phyloP scores from a whole-genome alignment of 2,113 vertebrate species.

The Formicarius rufipectus region DNA sequence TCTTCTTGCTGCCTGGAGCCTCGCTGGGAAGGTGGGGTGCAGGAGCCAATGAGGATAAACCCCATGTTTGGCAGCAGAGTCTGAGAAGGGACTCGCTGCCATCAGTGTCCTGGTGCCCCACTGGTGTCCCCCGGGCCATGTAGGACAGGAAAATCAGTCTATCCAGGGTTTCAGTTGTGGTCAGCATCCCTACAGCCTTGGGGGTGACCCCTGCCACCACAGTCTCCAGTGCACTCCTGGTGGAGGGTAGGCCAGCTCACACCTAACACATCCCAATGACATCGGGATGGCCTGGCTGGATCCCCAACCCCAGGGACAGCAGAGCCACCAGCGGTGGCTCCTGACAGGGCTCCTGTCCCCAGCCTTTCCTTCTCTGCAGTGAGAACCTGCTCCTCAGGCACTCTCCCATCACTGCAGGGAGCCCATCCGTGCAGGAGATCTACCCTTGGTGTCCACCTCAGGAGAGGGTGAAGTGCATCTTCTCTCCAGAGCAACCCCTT shows the following conservation, averaged over 20 bases:
- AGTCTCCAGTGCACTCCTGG: accelerated
- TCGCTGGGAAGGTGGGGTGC: neutral
- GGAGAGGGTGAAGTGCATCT: neutral
- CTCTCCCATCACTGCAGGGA: neutral
- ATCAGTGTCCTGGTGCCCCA: neutral
- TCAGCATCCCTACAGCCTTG: neutral
- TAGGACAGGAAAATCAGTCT: neutral
- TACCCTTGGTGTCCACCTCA: neutral
- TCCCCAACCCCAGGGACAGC: neutral
- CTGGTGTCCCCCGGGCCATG: accelerated
- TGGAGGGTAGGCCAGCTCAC: neutral
- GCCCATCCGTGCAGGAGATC: neutral
- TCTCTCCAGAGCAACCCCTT: neutral
- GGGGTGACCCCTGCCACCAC: neutral
- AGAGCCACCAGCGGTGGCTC: neutral
- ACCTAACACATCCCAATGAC: neutral
- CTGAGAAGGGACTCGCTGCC: neutral
- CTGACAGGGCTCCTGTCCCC: neutral
- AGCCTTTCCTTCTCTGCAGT: neutral
- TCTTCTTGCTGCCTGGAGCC: neutral
- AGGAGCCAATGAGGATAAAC: accelerated
- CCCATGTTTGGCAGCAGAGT: accelerated
- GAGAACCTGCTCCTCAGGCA: neutral
- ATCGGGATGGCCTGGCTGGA: neutral
- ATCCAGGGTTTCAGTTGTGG: neutral